Evolutionary conservation across 2,797 vertebrate genomes (phyloP).

Genomic region (Potorous gilbertii): DNA sequence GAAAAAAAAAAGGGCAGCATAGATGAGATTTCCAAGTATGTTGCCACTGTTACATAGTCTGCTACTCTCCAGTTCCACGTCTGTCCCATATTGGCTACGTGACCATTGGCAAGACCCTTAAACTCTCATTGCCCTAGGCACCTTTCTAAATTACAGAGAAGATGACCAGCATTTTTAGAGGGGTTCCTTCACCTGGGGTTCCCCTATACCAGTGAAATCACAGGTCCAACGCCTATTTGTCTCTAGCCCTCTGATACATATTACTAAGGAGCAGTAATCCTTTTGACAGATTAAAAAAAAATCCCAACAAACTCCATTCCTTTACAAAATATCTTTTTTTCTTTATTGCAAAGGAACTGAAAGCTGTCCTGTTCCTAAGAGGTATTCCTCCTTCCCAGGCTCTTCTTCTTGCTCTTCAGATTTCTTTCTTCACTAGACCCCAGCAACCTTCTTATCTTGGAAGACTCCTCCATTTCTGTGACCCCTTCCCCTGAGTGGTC

Average conservation of each 20-base stretch:
- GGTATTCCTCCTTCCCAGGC: neutral
- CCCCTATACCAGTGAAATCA: neutral
- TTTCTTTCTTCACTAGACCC: neutral
- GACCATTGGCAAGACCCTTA: neutral
- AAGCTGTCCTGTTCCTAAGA: neutral
- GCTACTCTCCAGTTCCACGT: neutral
- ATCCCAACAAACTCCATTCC: neutral
- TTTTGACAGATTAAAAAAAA: neutral
- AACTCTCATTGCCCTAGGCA: neutral
- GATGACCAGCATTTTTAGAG: neutral
- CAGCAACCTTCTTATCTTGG: neutral
- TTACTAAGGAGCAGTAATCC: neutral
- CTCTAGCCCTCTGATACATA: neutral
- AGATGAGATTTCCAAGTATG: neutral
- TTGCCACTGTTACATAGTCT: neutral
- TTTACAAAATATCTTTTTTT: conserved; percentile 17
- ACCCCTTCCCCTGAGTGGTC: neutral
- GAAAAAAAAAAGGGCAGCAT: neutral
- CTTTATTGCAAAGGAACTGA: neutral
- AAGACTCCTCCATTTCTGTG: neutral
- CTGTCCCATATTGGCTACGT: neutral
- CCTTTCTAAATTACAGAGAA: neutral
- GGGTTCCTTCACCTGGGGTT: neutral
- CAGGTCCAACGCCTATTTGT: neutral
- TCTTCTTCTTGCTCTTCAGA: neutral